Evolutionary conservation across 1,140 invertebrate species (phyloP).

Genomic region (Lerema accius): DNA sequence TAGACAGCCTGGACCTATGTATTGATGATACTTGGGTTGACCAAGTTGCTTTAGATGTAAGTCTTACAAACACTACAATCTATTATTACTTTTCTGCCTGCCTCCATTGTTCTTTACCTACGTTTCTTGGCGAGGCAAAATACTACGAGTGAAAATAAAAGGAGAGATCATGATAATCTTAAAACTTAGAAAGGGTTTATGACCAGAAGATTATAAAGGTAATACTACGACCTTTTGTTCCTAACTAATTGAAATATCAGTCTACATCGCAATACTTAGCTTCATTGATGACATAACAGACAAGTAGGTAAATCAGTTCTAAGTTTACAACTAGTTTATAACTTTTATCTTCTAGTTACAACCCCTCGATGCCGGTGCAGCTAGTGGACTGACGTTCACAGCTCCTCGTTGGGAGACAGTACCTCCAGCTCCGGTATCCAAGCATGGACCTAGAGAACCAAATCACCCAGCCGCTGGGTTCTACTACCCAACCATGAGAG

Average conservation of each 20-base stretch:
- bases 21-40: constrained; percentile 97
- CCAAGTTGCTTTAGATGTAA: constrained; percentile 89
- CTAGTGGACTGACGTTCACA: constrained; percentile 97
- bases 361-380: constrained; percentile 97
- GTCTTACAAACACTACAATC: constrained; percentile 24
- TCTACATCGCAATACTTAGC: too few relatives aligned
- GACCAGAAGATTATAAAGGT: too few relatives aligned
- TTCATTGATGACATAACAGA: too few relatives aligned
- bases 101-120: too few relatives aligned
- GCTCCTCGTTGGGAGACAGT: constrained; percentile 95
- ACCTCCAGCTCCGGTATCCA: constrained; percentile 92
- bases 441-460: constrained; percentile 92
- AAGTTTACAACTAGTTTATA: not conserved
- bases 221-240: too few relatives aligned
- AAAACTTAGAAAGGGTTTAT: too few relatives aligned
- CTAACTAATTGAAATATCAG: too few relatives aligned
- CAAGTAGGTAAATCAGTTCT: too few relatives aligned
- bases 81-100: not conserved
- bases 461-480: constrained; percentile 96
- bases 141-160: too few relatives aligned
- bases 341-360: constrained; percentile 86
- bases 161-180: too few relatives aligned
- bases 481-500: constrained; percentile 92
- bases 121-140: too few relatives aligned
- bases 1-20: constrained; percentile 94